phyloP scores from a whole-genome alignment of 2,113 vertebrate species.

The Tringa solitaria region DNA sequence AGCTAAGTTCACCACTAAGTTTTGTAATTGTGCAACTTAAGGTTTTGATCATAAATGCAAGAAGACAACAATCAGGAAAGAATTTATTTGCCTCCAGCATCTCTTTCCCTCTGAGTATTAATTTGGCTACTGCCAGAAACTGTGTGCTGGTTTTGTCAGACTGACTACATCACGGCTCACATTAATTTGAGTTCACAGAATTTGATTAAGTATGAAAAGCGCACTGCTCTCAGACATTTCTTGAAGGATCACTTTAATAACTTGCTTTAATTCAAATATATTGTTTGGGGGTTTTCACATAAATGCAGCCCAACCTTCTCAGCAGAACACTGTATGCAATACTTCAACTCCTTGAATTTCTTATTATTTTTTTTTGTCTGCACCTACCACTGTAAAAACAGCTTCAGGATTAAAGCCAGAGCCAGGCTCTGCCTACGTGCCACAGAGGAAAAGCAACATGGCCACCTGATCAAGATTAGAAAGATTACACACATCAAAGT shows the following conservation, averaged over 20 bases:
- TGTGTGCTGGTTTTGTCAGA: not conserved
- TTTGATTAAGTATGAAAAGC: not conserved
- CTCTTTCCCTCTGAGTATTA: not conserved
- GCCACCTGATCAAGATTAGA: conserved; percentile 52
- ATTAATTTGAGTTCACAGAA: not conserved
- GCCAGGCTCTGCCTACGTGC: conserved; percentile 25
- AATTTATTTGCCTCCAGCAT: not conserved
- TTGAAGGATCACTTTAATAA: not conserved
- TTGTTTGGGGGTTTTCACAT: not conserved
- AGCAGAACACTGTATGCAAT: not conserved
- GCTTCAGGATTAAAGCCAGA: not conserved
- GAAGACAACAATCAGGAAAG: not conserved
- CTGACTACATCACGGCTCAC: not conserved
- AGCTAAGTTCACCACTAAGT: not conserved
- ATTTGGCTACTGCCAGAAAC: not conserved
- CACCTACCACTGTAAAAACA: not conserved
- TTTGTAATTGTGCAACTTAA: not conserved
- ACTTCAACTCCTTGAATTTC: not conserved
- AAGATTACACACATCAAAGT: conserved; percentile 50
- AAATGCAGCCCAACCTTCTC: not conserved
- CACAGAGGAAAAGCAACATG: not conserved
- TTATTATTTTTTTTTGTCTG: not conserved
- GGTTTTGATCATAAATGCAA: not conserved
- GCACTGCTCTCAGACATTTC: not conserved
- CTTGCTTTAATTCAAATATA: not conserved